Base-by-base conservation (phyloP, 1,140 invertebrate species). In the Vanessa tameamea region DNA sequence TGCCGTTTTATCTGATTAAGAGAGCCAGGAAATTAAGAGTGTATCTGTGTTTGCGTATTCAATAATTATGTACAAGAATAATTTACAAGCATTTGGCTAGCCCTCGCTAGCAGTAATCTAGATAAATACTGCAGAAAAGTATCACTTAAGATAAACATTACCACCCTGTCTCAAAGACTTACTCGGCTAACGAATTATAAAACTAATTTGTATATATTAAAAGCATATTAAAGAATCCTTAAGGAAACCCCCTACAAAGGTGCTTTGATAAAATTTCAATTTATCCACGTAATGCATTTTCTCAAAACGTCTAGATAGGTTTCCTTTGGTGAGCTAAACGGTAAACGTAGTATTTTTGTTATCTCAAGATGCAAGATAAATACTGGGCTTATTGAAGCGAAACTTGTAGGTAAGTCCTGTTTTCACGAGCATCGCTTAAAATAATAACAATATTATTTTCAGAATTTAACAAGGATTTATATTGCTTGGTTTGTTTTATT, bases 201-300 rank as follows among this genome's bases (percentile, higher is more conserved):
- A 59, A 59, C 55, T 20, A 26, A 6, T 59, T 26, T 26, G 9
- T 26, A 31, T 59, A 59, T 23, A 59, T 59, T 59, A 59, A 59
- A 59, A 14, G 55, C 55, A 59, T 59, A 59, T 59, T 12, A 59
- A 59, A 59, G 14, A 14, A 26, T 59, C 55, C 55, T 59, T 59
- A 59, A 26, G 23, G 55, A 13, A 26, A 26, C 55, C 37, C 16
- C 13, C 20, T 48, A 65, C 48, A 68, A 73, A 73, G 72, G 72
- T 68, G 61, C 72, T 67, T 68, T 67, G 65, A 64, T 69, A 59
- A 68, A 72, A 73, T 73, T 59, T 73, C 57, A 73, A 73, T 73
- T 73, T 73, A 68, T 68, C 48, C 66, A 47, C 20, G 72, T 68
- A 64, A 73, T 73, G 64, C 31, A 65, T 67, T 64, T 72, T 72